Evolutionary conservation across 2,888 invertebrate species (phyloP), one percentile per base, ranked within the genome.

Genomic region (Heliconius erato): DNA sequence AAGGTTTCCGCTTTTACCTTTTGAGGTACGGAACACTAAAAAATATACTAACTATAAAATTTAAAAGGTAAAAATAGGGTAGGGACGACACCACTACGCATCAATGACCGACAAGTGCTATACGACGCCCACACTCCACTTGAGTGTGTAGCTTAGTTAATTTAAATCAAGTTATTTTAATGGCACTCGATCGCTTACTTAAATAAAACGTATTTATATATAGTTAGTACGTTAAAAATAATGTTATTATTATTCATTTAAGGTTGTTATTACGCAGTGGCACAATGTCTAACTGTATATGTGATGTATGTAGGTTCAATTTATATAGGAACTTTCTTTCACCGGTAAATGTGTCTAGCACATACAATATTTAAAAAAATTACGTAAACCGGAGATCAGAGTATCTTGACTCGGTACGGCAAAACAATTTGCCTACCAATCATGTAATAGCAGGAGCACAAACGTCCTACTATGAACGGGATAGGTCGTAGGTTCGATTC

Each of bases 61-160:
- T 9, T 28, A 12, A 40, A 69, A 71, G 44, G 6, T 71, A 40
- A 32, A 74, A 23, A 32, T 67, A 49, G 67, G 54, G 26, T 67
- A 80, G 49, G 16, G 67, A 32, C 32, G 65, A 65, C 19, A 72
- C 65, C 74, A 32, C 7, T 32, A 26, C 74, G 80, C 74, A 80
- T 74, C 74, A 74, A 80, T 74, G 80, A 74, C 80, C 67, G 80
- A 32, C 67, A 74, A 74, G 65, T 80, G 59, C 32, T 26, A 74
- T 74, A 14, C 32, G 49, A 80, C 67, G 80, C 80, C 80, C 74
- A 80, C 80, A 49, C 49, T 26, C 65, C n/a, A 80, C 80, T 67
- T 74, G 49, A 65, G 65, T 74, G 65, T 32, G 32, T 74, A 67
- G 65, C 49, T 65, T 74, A 74, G 74, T 54, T 80, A 49, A 80